Conservation (phyloP, 2,888 invertebrate genomes). For the Melinopterus prodromus region DNA sequence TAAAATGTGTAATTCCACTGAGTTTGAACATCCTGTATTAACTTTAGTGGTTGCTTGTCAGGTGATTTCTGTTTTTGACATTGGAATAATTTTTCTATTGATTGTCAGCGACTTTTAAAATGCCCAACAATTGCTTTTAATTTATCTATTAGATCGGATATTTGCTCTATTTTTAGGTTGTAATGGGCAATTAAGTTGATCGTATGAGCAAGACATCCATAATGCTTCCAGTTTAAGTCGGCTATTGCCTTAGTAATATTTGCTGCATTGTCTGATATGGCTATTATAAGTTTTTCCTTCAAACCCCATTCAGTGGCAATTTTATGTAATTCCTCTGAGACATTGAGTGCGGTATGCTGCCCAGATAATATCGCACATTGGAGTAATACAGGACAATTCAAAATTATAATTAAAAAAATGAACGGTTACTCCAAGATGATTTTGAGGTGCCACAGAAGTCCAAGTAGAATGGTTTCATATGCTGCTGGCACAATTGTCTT, state of each 20-base stretch:
- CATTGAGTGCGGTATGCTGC: conserved; percentile 46
- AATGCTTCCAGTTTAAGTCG: conserved; percentile 40
- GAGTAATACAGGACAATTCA: conserved; percentile 44
- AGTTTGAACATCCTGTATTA: conserved; percentile 41
- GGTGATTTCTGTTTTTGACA: conserved; percentile 33
- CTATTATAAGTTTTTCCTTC: conserved; percentile 46
- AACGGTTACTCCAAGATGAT: conserved; percentile 46
- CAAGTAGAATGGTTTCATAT: conserved; percentile 39
- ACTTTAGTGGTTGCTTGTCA: conserved; percentile 32
- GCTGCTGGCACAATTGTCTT: too few species aligned
- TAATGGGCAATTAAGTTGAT: too few species aligned
- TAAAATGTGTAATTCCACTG: conserved; percentile 44
- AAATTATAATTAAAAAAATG: conserved; percentile 47
- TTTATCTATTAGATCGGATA: too few species aligned
- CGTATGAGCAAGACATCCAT: too few species aligned
- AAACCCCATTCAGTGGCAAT: conserved; percentile 46
- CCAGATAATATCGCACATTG: conserved; percentile 41
- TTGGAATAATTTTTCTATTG: conserved; percentile 51
- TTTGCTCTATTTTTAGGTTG: too few species aligned
- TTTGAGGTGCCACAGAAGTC: conserved; percentile 49
- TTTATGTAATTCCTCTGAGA: conserved; percentile 43
- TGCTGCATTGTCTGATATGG: conserved; percentile 48
- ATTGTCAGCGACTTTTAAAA: conserved; percentile 45
- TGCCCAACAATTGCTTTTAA: too few species aligned
- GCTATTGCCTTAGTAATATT: conserved; percentile 46